Base-by-base conservation (phyloP, 1,140 invertebrate genomes). In the Oppia nitens region DNA sequence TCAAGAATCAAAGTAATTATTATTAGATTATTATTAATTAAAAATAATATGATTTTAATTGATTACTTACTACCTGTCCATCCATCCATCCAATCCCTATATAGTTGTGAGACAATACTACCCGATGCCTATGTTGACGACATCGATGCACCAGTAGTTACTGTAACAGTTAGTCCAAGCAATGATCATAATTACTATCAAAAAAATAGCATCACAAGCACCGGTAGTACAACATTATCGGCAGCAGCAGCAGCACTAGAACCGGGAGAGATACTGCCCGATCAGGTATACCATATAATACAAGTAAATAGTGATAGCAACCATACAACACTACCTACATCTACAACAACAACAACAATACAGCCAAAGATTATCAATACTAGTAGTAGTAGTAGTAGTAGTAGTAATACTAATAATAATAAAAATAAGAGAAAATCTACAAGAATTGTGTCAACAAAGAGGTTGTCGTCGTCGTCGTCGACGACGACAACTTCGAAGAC, bases 171-270 rank as follows among this genome's bases (percentile, higher is more conserved):
- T 12, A 56, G 47, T 26, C 55, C 55, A 20, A 56, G 23, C 1
- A 45, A 24, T 24, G 55, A 56, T 47, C 55, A 56, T 27, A 56
- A 56, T 24, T 56, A 56, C 28, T 56, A 47, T 45, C 47, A 23
- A n/a, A n/a, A 45, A 47, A 23, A 11, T 47, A 29, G 28, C 40
- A 48, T 48, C 47, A 48, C 20, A 48, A 48, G n/a, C 3, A 17
- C 47, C 4, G 20, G n/a, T 21, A 24, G 21, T 20, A 17, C 50
- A 52, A 17, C n/a, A 52, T 24, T 52, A 25, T 72, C 54, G 40
- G n/a, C 52, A 53, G n/a, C n/a, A 53, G 4, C 52, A 53, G n/a
- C 52, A 53, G n/a, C n/a, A 17, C 3, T n/a, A 53, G 24, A 20
- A 45, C 21, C 26, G 24, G 21, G 3, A 28, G 24, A n/a, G 24